These are phyloP conservation scores for Tiliacea aurago DNA, from an alignment of 2,888 invertebrate genomes.

Conservation along the genomic window DNA sequence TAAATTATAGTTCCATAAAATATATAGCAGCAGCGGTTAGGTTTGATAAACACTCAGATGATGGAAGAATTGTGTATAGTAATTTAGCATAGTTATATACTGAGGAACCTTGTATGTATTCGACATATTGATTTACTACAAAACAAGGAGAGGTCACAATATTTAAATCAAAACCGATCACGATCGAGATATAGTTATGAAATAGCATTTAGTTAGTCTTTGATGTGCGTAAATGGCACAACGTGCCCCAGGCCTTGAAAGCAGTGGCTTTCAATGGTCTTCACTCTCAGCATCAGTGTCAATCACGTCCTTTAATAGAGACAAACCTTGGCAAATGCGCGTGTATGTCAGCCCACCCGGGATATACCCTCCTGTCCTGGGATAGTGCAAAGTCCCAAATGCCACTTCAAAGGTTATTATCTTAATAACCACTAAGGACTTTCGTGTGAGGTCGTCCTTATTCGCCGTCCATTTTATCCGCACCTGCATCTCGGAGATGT, in stretches of 20 bases:
- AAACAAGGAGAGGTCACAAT: background rate
- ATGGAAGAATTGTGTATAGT: background rate
- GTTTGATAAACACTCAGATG: background rate
- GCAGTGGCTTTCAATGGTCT: background rate
- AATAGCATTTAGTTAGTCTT: background rate
- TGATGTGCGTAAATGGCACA: background rate
- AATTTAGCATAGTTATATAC: background rate
- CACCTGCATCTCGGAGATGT: background rate
- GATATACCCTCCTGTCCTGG: background rate
- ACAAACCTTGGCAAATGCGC: background rate
- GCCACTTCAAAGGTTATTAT: background rate
- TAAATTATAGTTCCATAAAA: too few species aligned
- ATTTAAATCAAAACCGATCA: background rate
- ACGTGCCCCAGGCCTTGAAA: background rate
- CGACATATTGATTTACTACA: background rate
- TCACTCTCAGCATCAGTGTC: background rate
- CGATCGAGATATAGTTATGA: background rate
- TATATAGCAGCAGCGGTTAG: background rate
- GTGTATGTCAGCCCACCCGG: background rate
- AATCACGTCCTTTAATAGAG: background rate
- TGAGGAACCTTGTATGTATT: background rate
- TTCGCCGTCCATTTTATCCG: background rate
- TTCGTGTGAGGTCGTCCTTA: background rate
- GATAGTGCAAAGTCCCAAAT: background rate
- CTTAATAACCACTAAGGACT: background rate